Evolutionary conservation across 2,888 invertebrate genomes (phyloP).

Genomic region (Drosophila antonietae): DNA sequence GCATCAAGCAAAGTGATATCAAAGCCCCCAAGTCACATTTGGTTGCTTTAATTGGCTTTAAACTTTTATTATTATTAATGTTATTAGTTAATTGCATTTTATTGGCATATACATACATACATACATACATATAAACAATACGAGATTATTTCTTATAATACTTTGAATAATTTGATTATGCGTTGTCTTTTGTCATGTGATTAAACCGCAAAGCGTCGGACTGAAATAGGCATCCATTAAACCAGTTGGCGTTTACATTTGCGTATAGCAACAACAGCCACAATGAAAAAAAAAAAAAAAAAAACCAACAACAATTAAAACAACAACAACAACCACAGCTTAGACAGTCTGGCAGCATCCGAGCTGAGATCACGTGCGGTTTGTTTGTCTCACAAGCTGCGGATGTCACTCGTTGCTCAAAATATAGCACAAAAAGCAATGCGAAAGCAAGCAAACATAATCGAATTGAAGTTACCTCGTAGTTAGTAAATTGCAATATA

Average conservation of each 20-base stretch:
- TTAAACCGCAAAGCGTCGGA: conserved; percentile 26
- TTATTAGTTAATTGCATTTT: conserved; percentile 57
- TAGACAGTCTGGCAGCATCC: conserved; percentile 32
- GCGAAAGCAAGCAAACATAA: too few relatives aligned
- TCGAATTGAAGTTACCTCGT: conserved; percentile 14
- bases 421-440: conserved; percentile 2
- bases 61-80: conserved; percentile 8
- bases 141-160: conserved; percentile 1
- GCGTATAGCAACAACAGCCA: conserved; percentile 12
- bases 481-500: not conserved
- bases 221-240: conserved; percentile 42
- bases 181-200: conserved; percentile 61
- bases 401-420: conserved; percentile 15
- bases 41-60: conserved; percentile 35
- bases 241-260: conserved; percentile 62
- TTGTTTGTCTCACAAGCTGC: conserved; percentile 27
- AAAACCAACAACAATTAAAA: not conserved
- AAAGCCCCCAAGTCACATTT: conserved; percentile 3
- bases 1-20: conserved; percentile 26
- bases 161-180: conserved; percentile 11
- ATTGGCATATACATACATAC: not conserved
- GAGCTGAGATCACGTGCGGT: conserved; percentile 66
- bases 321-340: conserved; percentile 10
- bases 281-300: not conserved
- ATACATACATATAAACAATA: conserved; percentile 13